phyloP scores from a whole-genome alignment of 2,888 invertebrate species.

The Timema podura region DNA sequence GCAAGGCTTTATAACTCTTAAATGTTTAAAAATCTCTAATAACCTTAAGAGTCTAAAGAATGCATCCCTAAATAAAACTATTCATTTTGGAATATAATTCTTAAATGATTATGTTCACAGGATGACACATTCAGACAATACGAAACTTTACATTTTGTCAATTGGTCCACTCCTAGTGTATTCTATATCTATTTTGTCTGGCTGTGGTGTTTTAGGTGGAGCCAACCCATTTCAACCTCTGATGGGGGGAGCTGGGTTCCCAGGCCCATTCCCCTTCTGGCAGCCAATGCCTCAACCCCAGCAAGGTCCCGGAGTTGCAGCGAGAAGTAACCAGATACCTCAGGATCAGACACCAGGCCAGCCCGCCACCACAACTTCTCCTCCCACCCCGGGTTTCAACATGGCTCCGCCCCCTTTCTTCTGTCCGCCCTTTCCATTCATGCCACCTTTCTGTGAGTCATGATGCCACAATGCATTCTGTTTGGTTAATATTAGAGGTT shows the following conservation, averaged over 20 bases:
- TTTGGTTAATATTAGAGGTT: no score
- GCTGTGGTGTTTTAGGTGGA: slow-evolving; percentile 15
- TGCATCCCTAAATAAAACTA: no score
- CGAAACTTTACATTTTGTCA: no score
- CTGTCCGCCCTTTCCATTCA: slow-evolving; percentile 51
- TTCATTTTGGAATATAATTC: no score
- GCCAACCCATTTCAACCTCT: slow-evolving; percentile 26
- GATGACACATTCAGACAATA: no score
- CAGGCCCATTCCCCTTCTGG: slow-evolving; percentile 30
- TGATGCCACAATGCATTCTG: neutral
- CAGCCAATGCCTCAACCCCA: slow-evolving; percentile 25
- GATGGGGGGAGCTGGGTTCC: slow-evolving; percentile 19
- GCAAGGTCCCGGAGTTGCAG: slow-evolving; percentile 15
- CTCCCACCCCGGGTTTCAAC: slow-evolving; percentile 25
- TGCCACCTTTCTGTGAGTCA: slow-evolving; percentile 44
- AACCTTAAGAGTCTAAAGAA: no score
- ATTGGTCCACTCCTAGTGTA: no score
- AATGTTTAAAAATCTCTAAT: no score
- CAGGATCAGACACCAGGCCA: neutral
- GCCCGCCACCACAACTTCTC: neutral
- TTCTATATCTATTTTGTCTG: no score
- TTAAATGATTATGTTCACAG: no score
- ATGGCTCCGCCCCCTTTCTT: slow-evolving; percentile 49
- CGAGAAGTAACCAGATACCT: neutral
- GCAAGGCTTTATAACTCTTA: no score